Base-by-base conservation (phyloP, 2,113 vertebrate species). In the Aleadryas rufinucha region DNA sequence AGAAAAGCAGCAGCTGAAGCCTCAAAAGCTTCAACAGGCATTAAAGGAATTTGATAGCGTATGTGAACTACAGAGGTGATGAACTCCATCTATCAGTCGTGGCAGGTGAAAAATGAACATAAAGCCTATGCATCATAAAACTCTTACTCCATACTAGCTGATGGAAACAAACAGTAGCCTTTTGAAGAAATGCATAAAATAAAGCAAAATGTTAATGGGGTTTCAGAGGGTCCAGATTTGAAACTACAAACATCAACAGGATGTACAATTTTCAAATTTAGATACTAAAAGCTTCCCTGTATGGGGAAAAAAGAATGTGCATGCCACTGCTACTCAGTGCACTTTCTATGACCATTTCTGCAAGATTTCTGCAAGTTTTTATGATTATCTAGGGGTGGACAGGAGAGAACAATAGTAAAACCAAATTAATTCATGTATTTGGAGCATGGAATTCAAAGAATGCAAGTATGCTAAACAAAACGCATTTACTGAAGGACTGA, bases 291-390 rank as follows among this genome's bases (percentile, higher is more conserved):
- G 37, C 21, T 76, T 61, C 23, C 13, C 7, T 1, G 0, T 27
- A 18, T 16, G 13, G 27, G 5, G 14, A 64, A 52, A 74, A 56
- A 89, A 42, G 4, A 66, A 76, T 6, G 3, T 0, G 0, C 28
- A 10, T 10, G 19, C 49, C 65, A 47, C 9, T 20, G 17, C 18
- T 35, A 76, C 33, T 86, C 41, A 83, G 19, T 33, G 27, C 17
- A 60, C 78, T 80, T 80, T 76, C 50, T 37, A 9, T 5, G 3
- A 50, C 9, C 6, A 26, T 30, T 81, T 81, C 68, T 63, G 30
- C 56, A 87, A 66, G 33, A 30, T 35, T 72, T 72, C 47, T 69
- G 18, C 54, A 86, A 65, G 35, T 57, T 84, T 83, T 92, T 74
- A 54, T 4, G 10, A 61, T 33, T 65, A 42, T 35, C 26, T 72